Evolutionary conservation across 1,140 invertebrate species (phyloP).

Genomic region (Plodia interpunctella): DNA sequence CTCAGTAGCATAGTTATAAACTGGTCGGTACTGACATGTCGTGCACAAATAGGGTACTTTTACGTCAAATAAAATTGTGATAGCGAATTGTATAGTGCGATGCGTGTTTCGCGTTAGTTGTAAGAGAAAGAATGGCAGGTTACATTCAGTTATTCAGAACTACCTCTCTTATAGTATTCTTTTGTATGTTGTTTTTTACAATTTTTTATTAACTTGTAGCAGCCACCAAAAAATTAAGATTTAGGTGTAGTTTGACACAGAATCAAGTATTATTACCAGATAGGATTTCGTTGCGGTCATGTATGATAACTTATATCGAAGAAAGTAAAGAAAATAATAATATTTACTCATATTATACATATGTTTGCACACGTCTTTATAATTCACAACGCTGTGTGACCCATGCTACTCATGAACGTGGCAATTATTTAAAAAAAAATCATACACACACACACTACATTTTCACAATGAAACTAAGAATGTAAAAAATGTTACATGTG

Average conservation of each 20-base stretch:
- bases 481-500: no score
- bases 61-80: conserved; percentile 30
- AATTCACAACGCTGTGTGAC: no score
- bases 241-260: not conserved
- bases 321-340: no score
- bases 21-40: conserved; percentile 2
- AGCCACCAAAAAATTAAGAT: conserved; percentile 13
- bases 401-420: no score
- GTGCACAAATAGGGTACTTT: conserved; percentile 15
- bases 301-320: no score
- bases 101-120: conserved; percentile 24
- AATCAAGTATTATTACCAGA: not conserved
- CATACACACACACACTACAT: no score
- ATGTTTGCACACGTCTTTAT: no score
- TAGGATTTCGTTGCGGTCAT: no score
- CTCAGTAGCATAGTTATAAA: conserved; percentile 21
- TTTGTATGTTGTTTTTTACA: conserved; percentile 26
- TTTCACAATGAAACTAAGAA: no score
- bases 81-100: conserved; percentile 27
- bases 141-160: conserved; percentile 35
- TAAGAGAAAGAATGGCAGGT: conserved; percentile 30
- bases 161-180: conserved; percentile 45
- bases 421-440: no score
- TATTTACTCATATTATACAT: no score
- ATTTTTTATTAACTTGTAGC: conserved; percentile 17